Percentiles rank a stretch among this genome's conserved stretches.
Conservation (phyloP, 2,113 vertebrate genomes). For the Rhegmatorhina hoffmannsi region DNA sequence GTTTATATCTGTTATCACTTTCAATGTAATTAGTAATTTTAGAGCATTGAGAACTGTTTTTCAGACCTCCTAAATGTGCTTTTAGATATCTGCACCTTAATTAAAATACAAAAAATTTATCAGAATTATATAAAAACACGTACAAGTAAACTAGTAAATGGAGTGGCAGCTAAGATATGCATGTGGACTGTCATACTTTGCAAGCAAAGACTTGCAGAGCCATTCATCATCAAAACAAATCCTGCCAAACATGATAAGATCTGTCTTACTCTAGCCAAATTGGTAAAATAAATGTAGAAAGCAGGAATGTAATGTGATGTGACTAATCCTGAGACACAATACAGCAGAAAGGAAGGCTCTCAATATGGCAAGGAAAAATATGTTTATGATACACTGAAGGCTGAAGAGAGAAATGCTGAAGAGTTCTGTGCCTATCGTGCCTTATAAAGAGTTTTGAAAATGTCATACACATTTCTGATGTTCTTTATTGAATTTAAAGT, state of each 20-base stretch:
- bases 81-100: neutral
- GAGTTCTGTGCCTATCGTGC: neutral
- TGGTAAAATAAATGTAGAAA: constrained; percentile 42
- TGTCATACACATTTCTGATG: neutral
- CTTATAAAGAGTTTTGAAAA: neutral
- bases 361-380: neutral
- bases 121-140: neutral
- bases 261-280: constrained; percentile 63
- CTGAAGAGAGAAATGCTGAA: neutral
- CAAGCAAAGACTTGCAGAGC: constrained; percentile 61
- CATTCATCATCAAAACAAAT: constrained; percentile 63
- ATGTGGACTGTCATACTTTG: constrained; percentile 51
- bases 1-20: neutral
- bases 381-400: neutral
- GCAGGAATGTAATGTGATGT: constrained; percentile 32
- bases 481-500: neutral
- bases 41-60: neutral
- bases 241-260: constrained; percentile 49
- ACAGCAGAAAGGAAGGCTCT: neutral
- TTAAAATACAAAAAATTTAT: constrained; percentile 8
- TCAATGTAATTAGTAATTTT: neutral
- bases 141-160: constrained; percentile 34
- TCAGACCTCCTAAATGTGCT: neutral
- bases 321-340: constrained; percentile 47
- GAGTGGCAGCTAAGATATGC: constrained; percentile 53